Base-by-base conservation (phyloP, 2,888 invertebrate species). In the Cremastinae sp. region DNA sequence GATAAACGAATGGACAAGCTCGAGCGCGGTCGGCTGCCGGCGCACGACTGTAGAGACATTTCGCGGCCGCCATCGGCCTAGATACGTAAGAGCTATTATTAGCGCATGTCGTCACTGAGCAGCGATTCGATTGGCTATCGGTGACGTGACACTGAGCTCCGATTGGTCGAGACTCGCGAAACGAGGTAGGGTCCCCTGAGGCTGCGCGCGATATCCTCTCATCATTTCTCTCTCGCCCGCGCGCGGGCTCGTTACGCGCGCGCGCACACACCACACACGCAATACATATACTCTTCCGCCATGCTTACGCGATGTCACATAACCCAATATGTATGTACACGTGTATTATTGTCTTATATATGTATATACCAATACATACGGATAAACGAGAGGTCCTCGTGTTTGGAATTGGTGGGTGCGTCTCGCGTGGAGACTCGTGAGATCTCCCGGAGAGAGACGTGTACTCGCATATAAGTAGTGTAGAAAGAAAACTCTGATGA, bases 61-160 rank as follows among this genome's bases (percentile, higher is more conserved):
- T 85, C 85, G 86, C 85, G 83, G 83, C 84, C 85, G 82, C 70
- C 45, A 84, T 85, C 88, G 88, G 89, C 89, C 89, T 89, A 88
- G 88, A 89, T 89, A 88, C 86, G 86, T 84, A 84, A 84, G 78
- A 79, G 84, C 78, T 90, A 90, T 89, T 86, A 87, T 89, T 89
- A 88, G 87, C 81, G 14, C 72, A 74, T 81, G 86, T 81, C 88
- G 89, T 87, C 88, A 89, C 73, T 73, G 73, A 10, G 49, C 16
- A 9, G 62, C 36, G 0, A 9, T 2, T 9, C 59, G 62, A 89
- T 89, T 89, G 87, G 89, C 18, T 20, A 3, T 0, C 68, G 74
- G 38, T 89, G 88, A 82, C 86, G 89, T 85, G 81, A 81, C 54
- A 47, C 38, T 0, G 2, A 2, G 2, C 2, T 38, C 20, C 59